Evolutionary conservation across 2,797 vertebrate genomes (phyloP), one percentile per base, ranked within the genome.

Genomic region (Centropyge bicolor): DNA sequence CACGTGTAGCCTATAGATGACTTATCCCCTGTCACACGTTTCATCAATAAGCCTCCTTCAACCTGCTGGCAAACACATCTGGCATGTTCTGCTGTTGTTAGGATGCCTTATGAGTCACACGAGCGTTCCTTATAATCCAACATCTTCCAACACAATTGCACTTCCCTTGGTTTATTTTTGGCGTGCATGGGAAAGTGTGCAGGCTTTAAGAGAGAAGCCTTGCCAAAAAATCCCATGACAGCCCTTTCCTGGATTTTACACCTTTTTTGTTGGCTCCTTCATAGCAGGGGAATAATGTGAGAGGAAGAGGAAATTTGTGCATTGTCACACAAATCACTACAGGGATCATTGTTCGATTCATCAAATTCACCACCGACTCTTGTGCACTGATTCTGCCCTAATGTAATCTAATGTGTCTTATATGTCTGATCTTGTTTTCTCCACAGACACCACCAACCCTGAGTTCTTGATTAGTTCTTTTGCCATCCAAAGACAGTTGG

Each of bases 131-230:
- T 87, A 85, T 91, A 95, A 95, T 96, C 96, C 82, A 70, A 89
- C 95, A 95, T 94, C 95, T 95, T 90, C 92, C 97, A 96, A 96
- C 96, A 99, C 98, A 99, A 99, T 98, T 94, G 97, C 95, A 96
- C 97, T 99, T 99, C 98, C 98, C 96, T 93, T 96, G 90, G 96
- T 97, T 98, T 98, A 98, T 99, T 98, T 98, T 97, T 96, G 96
- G 97, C 96, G 95, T 96, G 96, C 97, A 97, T 99, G 98, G 98
- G 98, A 99, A 99, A 97, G 97, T 95, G 95, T 92, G 95, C 94
- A 91, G 93, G 89, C 94, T 93, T 31, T 93, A 94, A 96, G 95
- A 96, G 96, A 97, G 96, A 97, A 93, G 90, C 93, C 95, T 91
- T 97, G 98, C 97, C 98, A 98, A 96, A 86, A 96, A 95, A 93